Evolutionary conservation across 1,140 invertebrate species (phyloP), one percentile per base, ranked within the genome.

Genomic region (Hyphantria cunea): DNA sequence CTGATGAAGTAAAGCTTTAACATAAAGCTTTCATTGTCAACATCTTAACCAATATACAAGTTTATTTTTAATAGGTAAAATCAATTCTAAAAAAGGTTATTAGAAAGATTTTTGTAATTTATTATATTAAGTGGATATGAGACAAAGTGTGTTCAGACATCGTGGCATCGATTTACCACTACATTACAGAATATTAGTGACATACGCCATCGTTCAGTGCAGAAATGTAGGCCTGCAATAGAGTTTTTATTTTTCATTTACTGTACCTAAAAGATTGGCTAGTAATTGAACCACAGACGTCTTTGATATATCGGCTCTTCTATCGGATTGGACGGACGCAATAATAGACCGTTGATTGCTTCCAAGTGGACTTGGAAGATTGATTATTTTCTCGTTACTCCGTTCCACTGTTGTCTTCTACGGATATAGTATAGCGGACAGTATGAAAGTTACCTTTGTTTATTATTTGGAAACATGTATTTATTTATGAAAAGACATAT

Each of bases 261-360:
- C 81, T 84, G 85, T 65, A 53, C 78, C 79, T 78, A 78, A 76
- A 67, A 88, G 82, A 88, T 81, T 82, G 81, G 72, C 70, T 67
- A 80, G 89, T 91, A 91, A 91, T 91, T 90, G 90, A 86, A 84
- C 82, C 81, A 70, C 76, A 81, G 82, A 86, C 88, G 82, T 91
- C 88, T 91, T 91, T 91, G 90, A 91, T 90, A 89, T 84, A 91
- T 91, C 88, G 86, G 61, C 77, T 84, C 88, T 88, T 86, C 89
- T 89, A 91, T 91, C 86, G 81, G 81, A 91, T 91, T 86, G 82
- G 81, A 88, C 82, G 82, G 86, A 89, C 88, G 86, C 83, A 91
- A 91, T 91, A 91, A 90, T 84, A 87, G 80, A 87, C 78, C 76
- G 79, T 85, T 91, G 89, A 91, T 91, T 91, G 90, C 83, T 89